A percentile compares a stretch with the other conserved stretches of the same genome.
Conservation (phyloP, 92 coral and sea anemone genomes). For the Pocillopora grandis region DNA sequence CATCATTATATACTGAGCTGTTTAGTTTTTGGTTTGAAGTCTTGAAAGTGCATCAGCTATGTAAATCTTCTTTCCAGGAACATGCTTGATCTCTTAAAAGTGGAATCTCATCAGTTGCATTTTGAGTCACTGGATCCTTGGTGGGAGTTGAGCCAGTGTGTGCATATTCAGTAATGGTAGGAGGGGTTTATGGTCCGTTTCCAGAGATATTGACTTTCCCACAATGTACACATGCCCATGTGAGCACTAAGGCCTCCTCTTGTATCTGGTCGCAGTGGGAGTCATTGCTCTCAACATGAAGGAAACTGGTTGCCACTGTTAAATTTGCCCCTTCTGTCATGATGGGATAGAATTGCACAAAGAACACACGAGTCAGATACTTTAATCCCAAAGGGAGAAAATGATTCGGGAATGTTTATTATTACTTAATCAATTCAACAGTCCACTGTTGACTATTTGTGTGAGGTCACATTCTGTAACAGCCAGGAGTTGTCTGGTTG, state of each 20-base stretch:
- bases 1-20: too few relatives aligned
- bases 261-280: not conserved
- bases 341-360: too few relatives aligned
- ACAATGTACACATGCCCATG: slow-evolving; percentile 41
- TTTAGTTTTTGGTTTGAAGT: not conserved
- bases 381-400: too few relatives aligned
- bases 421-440: too few relatives aligned
- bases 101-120: slow-evolving; percentile 42
- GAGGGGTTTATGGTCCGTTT: slow-evolving; percentile 50
- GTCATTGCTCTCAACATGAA: slow-evolving; percentile 31
- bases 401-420: too few relatives aligned
- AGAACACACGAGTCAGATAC: too few relatives aligned
- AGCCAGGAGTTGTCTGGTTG: not conserved
- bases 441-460: too few relatives aligned
- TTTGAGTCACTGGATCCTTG: slow-evolving; percentile 41
- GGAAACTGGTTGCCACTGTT: slow-evolving; percentile 52
- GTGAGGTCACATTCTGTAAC: too few relatives aligned
- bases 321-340: too few relatives aligned
- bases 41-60: slow-evolving; percentile 34
- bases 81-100: slow-evolving; percentile 28
- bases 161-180: slow-evolving; percentile 31
- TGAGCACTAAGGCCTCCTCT: slow-evolving; percentile 25
- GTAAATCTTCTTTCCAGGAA: slow-evolving; percentile 16
- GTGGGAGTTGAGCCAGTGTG: slow-evolving; percentile 40
- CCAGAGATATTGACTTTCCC: slow-evolving; percentile 25